Conservation (phyloP, 1,140 invertebrate species). For the Aphis gossypii region DNA sequence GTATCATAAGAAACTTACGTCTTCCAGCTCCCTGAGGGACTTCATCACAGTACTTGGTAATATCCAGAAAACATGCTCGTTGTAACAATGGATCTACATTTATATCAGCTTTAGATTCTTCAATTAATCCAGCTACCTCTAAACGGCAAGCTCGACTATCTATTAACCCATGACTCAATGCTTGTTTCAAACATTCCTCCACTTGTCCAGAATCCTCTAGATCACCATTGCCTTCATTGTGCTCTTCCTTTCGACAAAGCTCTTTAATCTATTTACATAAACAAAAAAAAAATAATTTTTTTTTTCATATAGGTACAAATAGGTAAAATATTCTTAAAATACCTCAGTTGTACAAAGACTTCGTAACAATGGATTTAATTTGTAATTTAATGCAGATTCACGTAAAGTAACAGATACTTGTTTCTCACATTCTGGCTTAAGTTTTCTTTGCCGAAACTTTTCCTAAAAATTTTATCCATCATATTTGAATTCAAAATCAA, state of each 20-base stretch:
- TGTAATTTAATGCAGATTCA: conserved; percentile 87
- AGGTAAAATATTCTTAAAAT: conserved; percentile 58
- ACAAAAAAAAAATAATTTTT: background rate
- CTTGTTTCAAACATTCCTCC: conserved; percentile 89
- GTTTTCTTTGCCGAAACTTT: conserved; percentile 77
- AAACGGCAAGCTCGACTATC: conserved; percentile 76
- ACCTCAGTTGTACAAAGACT: conserved; percentile 75
- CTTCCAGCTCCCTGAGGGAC: conserved; percentile 84
- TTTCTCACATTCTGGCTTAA: conserved; percentile 78
- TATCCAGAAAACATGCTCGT: conserved; percentile 78
- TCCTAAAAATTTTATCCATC: conserved; percentile 65
- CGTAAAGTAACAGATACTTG: conserved; percentile 82
- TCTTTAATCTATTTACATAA: conserved; percentile 64
- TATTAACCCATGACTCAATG: conserved; percentile 75
- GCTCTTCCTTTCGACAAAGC: conserved; percentile 66
- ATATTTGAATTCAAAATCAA: conserved; percentile 27
- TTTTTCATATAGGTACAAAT: background rate
- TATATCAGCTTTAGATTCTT: conserved; percentile 82
- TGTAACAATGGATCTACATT: conserved; percentile 83
- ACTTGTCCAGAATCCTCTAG: conserved; percentile 70
- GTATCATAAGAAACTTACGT: conserved; percentile 68
- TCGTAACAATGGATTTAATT: conserved; percentile 82
- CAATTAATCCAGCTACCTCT: conserved; percentile 83
- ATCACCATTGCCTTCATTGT: conserved; percentile 65
- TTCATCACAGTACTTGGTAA: conserved; percentile 84